Conservation (phyloP, 2,113 vertebrate species). For the Glareola pratincola region DNA sequence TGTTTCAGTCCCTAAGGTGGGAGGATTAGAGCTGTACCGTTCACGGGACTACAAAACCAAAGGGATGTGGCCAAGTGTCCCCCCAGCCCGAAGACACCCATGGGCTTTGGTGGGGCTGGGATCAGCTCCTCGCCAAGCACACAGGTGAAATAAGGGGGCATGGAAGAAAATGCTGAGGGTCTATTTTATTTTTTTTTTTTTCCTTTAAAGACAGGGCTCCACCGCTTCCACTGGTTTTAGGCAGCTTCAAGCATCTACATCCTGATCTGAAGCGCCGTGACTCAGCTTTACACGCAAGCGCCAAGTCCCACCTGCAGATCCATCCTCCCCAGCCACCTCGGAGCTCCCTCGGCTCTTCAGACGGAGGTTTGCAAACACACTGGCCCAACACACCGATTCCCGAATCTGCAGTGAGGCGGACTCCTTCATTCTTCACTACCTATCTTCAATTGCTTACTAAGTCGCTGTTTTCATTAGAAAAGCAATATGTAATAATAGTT, state of each 20-base stretch:
- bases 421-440: neutral
- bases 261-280: rapidly evolving
- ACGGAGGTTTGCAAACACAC: neutral
- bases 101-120: neutral
- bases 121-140: neutral
- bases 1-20: neutral
- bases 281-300: neutral
- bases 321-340: neutral
- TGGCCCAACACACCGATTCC: neutral
- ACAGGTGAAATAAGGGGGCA: neutral
- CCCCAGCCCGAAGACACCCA: rapidly evolving
- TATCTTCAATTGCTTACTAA: neutral
- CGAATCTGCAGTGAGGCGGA: neutral
- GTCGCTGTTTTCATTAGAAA: constrained; percentile 53
- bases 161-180: neutral
- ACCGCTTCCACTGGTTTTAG: neutral
- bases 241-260: neutral
- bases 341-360: neutral
- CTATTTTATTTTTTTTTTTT: neutral
- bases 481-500: constrained; percentile 74
- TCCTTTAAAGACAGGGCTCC: neutral
- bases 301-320: neutral
- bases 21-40: neutral
- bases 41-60: neutral
- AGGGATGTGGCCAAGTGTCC: rapidly evolving